phyloP scores from a whole-genome alignment of 2,113 vertebrate genomes.

The Muscicapa adusta region DNA sequence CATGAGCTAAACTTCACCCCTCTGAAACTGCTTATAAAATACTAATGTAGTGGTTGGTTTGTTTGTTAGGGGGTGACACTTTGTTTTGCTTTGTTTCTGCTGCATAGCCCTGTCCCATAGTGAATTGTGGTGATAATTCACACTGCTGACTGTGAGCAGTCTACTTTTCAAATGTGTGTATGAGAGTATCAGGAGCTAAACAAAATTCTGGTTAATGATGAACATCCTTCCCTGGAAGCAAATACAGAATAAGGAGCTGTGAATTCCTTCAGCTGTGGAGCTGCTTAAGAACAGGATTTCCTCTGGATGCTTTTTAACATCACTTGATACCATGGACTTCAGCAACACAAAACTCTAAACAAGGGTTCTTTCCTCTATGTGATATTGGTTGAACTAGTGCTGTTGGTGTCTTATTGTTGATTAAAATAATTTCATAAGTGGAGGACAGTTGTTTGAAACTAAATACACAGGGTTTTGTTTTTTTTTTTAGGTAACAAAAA shows the following conservation, averaged over 20 bases:
- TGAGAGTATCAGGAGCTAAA: neutral
- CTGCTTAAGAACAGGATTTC: neutral
- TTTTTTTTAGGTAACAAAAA: neutral
- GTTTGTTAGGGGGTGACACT: rapidly evolving
- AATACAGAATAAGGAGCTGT: neutral
- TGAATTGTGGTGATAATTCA: neutral
- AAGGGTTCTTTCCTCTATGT: rapidly evolving
- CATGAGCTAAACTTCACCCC: neutral
- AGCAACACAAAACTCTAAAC: neutral
- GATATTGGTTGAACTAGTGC: neutral
- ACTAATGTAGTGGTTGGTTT: neutral
- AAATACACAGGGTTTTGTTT: neutral
- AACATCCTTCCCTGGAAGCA: neutral
- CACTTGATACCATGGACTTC: rapidly evolving
- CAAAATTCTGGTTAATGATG: neutral
- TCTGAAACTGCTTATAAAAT: neutral
- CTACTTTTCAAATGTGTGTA: neutral
- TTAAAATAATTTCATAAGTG: neutral
- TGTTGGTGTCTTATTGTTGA: neutral
- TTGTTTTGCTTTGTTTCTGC: neutral
- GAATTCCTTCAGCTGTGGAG: neutral
- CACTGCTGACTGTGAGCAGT: neutral
- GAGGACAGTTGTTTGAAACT: neutral
- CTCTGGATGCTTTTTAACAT: neutral
- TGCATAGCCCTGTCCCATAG: neutral